Conservation (phyloP, 2,797 vertebrate genomes). For the Lagorchestes hirsutus region DNA sequence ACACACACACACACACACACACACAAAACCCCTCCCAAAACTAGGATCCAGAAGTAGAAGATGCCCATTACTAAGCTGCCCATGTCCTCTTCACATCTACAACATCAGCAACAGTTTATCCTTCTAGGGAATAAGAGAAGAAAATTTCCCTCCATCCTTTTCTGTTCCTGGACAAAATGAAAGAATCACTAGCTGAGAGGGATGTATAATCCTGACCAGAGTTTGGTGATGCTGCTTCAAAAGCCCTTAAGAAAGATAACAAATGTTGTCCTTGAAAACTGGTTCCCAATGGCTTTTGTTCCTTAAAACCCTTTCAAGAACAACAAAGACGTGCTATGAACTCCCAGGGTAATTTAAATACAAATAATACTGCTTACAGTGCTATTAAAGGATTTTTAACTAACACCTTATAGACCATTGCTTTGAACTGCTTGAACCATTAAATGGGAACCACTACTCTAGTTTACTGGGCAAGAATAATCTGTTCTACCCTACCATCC, state of each 20-base stretch:
- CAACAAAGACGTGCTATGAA: neutral
- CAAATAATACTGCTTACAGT: neutral
- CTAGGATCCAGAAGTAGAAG: slow-evolving; percentile 36
- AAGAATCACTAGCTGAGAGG: slow-evolving; percentile 33
- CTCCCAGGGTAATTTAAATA: neutral
- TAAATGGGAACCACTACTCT: neutral
- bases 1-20: too few species aligned
- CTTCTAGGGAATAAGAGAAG: neutral
- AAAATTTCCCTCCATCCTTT: neutral
- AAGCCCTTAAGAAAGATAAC: slow-evolving; percentile 15
- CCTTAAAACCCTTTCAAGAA: neutral
- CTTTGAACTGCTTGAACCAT: neutral
- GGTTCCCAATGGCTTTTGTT: neutral
- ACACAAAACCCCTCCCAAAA: neutral
- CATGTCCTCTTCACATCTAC: slow-evolving; percentile 43
- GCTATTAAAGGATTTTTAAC: neutral
- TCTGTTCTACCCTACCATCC: neutral
- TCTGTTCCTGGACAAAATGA: slow-evolving; percentile 37
- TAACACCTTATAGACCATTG: neutral
- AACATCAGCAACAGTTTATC: slow-evolving; percentile 9
- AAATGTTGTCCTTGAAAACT: slow-evolving; percentile 24
- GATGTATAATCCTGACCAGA: neutral
- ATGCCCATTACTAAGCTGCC: slow-evolving; percentile 28
- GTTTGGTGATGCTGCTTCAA: neutral
- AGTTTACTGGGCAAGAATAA: neutral